These are phyloP conservation scores for Babylonia areolata DNA, from an alignment of 1,140 invertebrate genomes.

Conservation along the genomic window DNA sequence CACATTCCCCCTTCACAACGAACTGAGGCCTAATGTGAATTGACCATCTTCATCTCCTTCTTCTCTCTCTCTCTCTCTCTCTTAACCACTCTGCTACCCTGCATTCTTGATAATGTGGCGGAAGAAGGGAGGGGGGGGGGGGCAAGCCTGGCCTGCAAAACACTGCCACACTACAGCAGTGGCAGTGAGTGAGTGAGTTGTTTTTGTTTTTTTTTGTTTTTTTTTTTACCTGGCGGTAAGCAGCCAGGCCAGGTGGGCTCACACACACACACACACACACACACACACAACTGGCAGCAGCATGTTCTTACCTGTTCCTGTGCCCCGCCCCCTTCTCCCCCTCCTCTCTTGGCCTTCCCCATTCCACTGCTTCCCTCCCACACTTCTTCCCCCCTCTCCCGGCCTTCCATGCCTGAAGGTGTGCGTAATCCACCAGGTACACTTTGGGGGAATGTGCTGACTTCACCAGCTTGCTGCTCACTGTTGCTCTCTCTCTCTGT, in stretches of 20 bases:
- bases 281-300: not conserved
- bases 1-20: not conserved
- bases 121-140: too few relatives aligned
- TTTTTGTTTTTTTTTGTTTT: too few relatives aligned
- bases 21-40: too few relatives aligned
- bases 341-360: not conserved
- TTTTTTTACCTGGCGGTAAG: not conserved
- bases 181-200: too few relatives aligned
- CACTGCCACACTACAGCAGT: too few relatives aligned
- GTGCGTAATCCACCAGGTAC: not conserved
- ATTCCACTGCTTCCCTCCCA: not conserved
- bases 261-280: not conserved
- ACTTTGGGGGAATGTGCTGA: constrained; percentile 5
- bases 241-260: constrained; percentile 7
- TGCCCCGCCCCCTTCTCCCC: not conserved
- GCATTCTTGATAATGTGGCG: too few relatives aligned
- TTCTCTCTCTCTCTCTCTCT: too few relatives aligned
- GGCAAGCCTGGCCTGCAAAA: too few relatives aligned
- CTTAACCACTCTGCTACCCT: too few relatives aligned
- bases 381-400: not conserved
- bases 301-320: constrained; percentile 17
- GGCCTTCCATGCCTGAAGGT: not conserved
- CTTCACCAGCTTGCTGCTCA: not conserved
- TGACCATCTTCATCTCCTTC: too few relatives aligned
- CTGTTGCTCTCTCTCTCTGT: too few relatives aligned